Evolutionary conservation across 2,113 vertebrate species (phyloP), one percentile per base, ranked within the genome.

Genomic region (Phoxinus phoxinus): DNA sequence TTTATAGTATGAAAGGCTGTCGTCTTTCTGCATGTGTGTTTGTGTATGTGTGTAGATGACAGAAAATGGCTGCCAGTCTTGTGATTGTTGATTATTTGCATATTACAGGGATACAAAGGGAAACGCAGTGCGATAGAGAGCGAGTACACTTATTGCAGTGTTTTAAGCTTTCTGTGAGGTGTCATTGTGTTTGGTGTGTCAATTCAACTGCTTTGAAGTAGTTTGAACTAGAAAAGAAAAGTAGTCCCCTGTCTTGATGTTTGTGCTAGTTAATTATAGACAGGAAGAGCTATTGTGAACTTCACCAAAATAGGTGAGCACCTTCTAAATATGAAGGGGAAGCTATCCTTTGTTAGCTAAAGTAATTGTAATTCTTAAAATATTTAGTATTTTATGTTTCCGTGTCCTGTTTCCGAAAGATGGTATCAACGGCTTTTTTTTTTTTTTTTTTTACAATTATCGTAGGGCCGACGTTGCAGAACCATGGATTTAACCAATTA

Each of bases 1-100:
- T 75, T 76, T 75, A 76, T 75, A 30, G 56, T 32, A 63, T 84
- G 37, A 75, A 84, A 84, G 53, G 25, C 58, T 75, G 74, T 79
- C 51, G 78, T 58, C 69, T 87, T 35, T 87, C 56, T 85, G 58
- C 25, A 10, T 79, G 59, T 41, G 69, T 86, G 61, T 77, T 51
- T 58, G 86, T 72, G 73, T 44, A 32, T 23, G 51, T 53, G 81
- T 35, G 85, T 78, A 76, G 72, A 44, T 88, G 88, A 78, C 86
- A 13, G 48, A 84, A 87, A 82, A 85, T 82, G 84, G 86, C 88
- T 85, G 90, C 51, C 25, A 78, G 80, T 89, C 84, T 61, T 67
- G 61, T 78, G 89, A 58, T 87, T 89, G 89, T 81, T 90, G 83
- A 91, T 91, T 87, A 89, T 92, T 92, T 87, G 85, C 87, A 72